Evolutionary conservation across 2,113 vertebrate species (phyloP).

Genomic region (Trinectes maculatus): DNA sequence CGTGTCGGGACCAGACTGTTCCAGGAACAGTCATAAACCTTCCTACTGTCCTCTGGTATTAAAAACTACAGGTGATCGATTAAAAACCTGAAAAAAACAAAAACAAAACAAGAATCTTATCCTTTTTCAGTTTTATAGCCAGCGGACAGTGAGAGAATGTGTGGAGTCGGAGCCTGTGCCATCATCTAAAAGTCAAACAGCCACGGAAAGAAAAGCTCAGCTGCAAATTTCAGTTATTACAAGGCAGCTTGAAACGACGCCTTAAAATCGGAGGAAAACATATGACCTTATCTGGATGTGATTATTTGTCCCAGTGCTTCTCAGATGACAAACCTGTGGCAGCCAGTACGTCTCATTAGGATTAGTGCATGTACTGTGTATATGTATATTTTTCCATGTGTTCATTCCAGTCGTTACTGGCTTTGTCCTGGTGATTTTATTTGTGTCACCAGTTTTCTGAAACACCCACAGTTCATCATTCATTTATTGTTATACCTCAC

Average conservation of each 20-base stretch:
- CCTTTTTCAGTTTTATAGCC: background rate
- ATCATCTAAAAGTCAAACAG: background rate
- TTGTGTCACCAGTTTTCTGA: background rate
- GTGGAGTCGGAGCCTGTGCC: background rate
- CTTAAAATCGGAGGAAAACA: background rate
- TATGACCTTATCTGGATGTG: background rate
- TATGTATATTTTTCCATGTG: background rate
- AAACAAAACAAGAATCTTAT: background rate
- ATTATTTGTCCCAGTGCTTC: background rate
- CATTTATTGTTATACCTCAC: too few species aligned
- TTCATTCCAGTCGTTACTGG: background rate
- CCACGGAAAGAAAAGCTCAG: background rate
- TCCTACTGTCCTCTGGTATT: conserved; percentile 5
- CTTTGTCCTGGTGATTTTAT: background rate
- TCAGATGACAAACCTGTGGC: background rate
- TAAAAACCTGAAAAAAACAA: background rate
- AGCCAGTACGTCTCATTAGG: background rate
- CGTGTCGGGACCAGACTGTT: conserved; percentile 33
- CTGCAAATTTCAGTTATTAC: background rate
- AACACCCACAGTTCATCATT: too few species aligned
- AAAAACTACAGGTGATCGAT: background rate
- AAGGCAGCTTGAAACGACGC: background rate
- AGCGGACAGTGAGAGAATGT: background rate
- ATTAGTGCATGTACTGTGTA: background rate
- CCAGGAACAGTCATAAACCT: background rate